Conservation (phyloP, 2,113 vertebrate species). For the Myrmophylax atrothorax region DNA sequence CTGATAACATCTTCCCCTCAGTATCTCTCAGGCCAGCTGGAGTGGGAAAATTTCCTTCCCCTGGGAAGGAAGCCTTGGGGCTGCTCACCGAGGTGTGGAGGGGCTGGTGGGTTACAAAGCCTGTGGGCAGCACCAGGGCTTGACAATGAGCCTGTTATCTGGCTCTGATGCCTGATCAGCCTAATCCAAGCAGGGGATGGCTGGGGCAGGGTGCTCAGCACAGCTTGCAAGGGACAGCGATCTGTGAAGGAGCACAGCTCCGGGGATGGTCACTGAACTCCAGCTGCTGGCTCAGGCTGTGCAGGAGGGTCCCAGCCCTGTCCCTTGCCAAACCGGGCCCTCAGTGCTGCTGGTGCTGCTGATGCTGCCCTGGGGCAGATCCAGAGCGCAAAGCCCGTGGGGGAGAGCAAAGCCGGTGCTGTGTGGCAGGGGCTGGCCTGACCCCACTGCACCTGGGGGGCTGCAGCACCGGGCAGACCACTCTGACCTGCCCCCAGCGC, state of each 20-base stretch:
- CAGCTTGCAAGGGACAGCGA: background rate
- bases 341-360: background rate
- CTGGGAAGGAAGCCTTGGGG: background rate
- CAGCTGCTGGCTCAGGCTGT: background rate
- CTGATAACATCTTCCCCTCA: background rate
- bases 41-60: background rate
- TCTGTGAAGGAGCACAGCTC: rapidly evolving
- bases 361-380: background rate
- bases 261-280: too few relatives aligned
- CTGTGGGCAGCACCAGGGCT: background rate
- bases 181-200: rapidly evolving
- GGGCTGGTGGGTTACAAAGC: background rate
- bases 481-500: rapidly evolving
- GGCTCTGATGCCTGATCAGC: rapidly evolving
- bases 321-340: rapidly evolving
- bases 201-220: background rate
- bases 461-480: rapidly evolving
- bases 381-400: rapidly evolving
- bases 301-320: background rate
- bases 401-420: background rate
- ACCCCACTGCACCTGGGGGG: rapidly evolving
- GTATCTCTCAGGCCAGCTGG: conserved; percentile 5
- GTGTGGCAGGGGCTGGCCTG: background rate
- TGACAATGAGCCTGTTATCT: rapidly evolving
- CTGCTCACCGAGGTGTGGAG: background rate